These are phyloP conservation scores for Macrobrachium rosenbergii DNA, from an alignment of 1,140 invertebrate genomes.

Conservation along the genomic window DNA sequence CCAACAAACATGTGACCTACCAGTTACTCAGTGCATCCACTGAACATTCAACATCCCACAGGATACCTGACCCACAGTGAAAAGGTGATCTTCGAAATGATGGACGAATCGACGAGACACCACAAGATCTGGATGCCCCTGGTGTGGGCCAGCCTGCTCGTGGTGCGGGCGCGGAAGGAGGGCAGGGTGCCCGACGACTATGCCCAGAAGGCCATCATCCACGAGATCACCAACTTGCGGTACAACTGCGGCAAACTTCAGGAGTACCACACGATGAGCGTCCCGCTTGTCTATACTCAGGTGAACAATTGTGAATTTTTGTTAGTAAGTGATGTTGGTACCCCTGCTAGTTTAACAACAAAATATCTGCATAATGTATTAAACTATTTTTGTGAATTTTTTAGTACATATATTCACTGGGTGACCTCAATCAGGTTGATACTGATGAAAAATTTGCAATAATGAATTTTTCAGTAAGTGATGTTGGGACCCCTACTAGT, in stretches of 20 bases:
- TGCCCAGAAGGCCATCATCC: constrained; percentile 90
- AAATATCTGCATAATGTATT: too few species aligned
- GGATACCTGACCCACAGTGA: constrained; percentile 90
- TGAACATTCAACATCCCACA: too few species aligned
- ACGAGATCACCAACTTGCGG: constrained; percentile 90
- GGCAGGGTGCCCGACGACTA: constrained; percentile 93
- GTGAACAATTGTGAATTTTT: constrained; percentile 69
- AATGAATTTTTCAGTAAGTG: too few species aligned
- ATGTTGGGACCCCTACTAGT: too few species aligned
- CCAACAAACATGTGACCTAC: too few species aligned
- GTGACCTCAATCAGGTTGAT: too few species aligned
- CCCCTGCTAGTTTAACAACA: too few species aligned
- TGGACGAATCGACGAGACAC: constrained; percentile 86
- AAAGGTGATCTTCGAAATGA: constrained; percentile 81
- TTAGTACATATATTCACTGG: too few species aligned
- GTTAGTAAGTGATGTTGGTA: too few species aligned
- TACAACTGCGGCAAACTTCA: constrained; percentile 80
- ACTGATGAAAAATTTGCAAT: too few species aligned
- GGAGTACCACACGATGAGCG: constrained; percentile 91
- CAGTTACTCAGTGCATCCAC: too few species aligned
- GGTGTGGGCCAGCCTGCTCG: constrained; percentile 89
- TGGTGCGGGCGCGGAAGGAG: constrained; percentile 86
- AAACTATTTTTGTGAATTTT: too few species aligned
- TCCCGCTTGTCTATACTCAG: constrained; percentile 95
- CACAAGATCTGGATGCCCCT: constrained; percentile 95